Base-by-base conservation (phyloP, 2,113 vertebrate species). In the Cervus canadensis region DNA sequence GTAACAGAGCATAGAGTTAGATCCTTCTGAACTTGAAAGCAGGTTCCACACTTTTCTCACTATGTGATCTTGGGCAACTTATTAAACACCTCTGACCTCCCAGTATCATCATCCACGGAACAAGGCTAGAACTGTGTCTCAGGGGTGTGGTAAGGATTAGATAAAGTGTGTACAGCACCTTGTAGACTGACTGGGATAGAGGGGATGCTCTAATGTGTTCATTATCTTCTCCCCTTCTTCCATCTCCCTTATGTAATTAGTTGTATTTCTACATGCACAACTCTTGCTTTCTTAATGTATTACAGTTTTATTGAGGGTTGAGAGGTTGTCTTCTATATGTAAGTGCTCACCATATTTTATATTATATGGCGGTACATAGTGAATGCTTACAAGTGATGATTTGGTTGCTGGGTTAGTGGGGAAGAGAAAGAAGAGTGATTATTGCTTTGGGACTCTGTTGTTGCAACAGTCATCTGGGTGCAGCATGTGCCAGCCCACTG, bases 361-460 rank as follows among this genome's bases (percentile, higher is more conserved):
- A 30, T 48, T 67, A 33, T 48, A 36, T 40, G 26, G 79, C 6
- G 7, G 83, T 62, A 36, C 23, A 52, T 33, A 52, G 83, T 45
- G 50, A 89, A 89, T 57, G 30, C 26, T 62, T 54, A 45, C 64
- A 52, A 50, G 60, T 60, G 89, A 95, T 60, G 48, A 67, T 48
- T n/a, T 67, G 92, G 71, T 59, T 43, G 64, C 89, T 91, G 64
- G 36, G 13, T 91, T 67, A 5, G 30, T 43, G 64, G 54, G 56
- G 60, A 74, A 93, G 89, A 95, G 45, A 83, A 74, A 62, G 79
- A 50, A 28, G 36, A 82, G 82, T 43, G 89, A 56, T 92, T 89
- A 67, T 91, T 52, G 97, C 94, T 96, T 95, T 87, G 87, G 92
- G 92, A 52, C 10, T 78, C 59, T 64, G 54, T n/a, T 10, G 54